Base-by-base conservation (phyloP, 2,113 vertebrate genomes). In the Sinocyclocheilus grahami region DNA sequence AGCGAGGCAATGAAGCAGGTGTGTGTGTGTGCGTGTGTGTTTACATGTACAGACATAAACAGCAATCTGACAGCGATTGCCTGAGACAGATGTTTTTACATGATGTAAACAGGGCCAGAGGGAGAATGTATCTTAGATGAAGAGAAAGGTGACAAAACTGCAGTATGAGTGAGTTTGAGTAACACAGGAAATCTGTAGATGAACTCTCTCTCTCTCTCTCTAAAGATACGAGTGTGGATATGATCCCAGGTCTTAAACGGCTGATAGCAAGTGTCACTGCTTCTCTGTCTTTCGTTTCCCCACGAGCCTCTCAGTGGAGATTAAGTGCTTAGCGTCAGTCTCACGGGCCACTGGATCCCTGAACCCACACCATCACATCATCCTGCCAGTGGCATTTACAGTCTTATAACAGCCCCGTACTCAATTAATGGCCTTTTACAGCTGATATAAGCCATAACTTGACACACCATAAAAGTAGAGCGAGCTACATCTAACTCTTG, bases 321-420 rank as follows among this genome's bases (percentile, higher is more conserved):
- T 87, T 84, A 84, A 67, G 65, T 55, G 75, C 82, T 87, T 87
- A 84, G 33, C 46, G 86, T 78, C 74, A 78, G 33, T 77, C 62
- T 87, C 48, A 76, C 24, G 74, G 71, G 62, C 27, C 75, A 78
- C 86, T 71, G 75, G 53, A 75, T 83, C 48, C 11, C 46, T 78
- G 46, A 63, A 86, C 67, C 78, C 67, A 72, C 65, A 46, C 69
- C 55, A 65, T 78, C 27, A 55, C 14, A 51, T 67, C 37, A 69
- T 51, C 63, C 60, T 48, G 24, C 16, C 42, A 69, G 62, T 4
- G 62, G 9, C 80, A 48, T 82, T 46, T 67, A 27, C 5, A 81
- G 53, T 11, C 53, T 33, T 55, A 53, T n/a, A 46, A 42, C 78
- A 63, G 22, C 9, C 16, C 18, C 13, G 77, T 60, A 78, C 53